These are phyloP conservation scores for Benthosema pterotum DNA, from an alignment of 2,797 vertebrate species.

Conservation along the genomic window DNA sequence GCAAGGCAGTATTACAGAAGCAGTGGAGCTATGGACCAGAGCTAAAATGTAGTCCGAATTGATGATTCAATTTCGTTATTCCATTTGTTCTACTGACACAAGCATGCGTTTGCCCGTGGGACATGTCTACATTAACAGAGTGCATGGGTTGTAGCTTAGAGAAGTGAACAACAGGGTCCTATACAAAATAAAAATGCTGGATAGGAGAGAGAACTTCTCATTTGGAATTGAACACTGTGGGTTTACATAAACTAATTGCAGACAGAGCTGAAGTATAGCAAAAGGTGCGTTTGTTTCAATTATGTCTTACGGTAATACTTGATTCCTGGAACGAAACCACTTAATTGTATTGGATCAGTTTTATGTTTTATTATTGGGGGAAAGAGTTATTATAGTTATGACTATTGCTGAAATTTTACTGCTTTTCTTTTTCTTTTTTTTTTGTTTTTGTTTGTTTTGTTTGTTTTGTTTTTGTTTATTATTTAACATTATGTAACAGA, in stretches of 20 bases:
- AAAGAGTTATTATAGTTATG: conserved; percentile 11
- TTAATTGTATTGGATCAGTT: conserved; percentile 24
- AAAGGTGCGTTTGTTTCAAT: conserved; percentile 10
- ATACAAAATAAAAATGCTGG: conserved; percentile 48
- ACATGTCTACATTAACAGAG: conserved; percentile 28
- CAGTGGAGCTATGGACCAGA: too few relatives aligned
- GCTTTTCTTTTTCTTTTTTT: not conserved
- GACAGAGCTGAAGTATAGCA: conserved; percentile 18
- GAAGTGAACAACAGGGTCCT: not conserved
- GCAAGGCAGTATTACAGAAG: too few relatives aligned
- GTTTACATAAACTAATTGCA: conserved; percentile 25
- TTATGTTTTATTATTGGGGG: conserved; percentile 8
- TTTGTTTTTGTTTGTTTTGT: conserved; percentile 1
- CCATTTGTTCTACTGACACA: conserved; percentile 37
- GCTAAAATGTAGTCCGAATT: too few relatives aligned
- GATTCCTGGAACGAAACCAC: conserved; percentile 8
- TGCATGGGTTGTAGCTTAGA: conserved; percentile 19
- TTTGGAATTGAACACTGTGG: conserved; percentile 9
- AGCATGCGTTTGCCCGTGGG: conserved; percentile 29
- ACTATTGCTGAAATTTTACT: not conserved
- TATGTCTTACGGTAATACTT: conserved; percentile 1
- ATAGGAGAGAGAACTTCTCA: conserved; percentile 31
- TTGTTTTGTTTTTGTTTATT: not conserved
- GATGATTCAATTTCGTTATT: not conserved
- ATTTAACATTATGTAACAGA: not conserved